These are phyloP conservation scores for Pseudochirops cupreus DNA, from an alignment of 2,797 vertebrate species.

Conservation along the genomic window DNA sequence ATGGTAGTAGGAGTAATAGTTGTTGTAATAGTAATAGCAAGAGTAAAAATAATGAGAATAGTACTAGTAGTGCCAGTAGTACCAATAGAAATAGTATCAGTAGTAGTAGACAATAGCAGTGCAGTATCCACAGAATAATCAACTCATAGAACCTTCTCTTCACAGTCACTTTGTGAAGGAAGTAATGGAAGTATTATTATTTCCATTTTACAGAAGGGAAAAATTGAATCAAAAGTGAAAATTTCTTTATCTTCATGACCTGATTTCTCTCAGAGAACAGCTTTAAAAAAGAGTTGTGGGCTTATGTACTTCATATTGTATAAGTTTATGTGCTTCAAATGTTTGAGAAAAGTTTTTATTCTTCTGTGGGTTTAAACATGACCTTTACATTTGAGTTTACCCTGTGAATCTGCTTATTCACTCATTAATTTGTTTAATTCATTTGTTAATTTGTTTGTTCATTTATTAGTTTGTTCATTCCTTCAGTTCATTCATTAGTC, in stretches of 20 bases:
- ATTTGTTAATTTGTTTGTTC: not conserved
- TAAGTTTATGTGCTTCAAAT: not conserved
- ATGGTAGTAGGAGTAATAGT: not conserved
- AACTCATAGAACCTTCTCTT: not conserved
- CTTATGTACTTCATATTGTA: not conserved
- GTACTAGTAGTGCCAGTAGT: not conserved
- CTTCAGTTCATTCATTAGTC: not conserved
- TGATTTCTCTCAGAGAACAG: not conserved
- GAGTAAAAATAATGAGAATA: not conserved
- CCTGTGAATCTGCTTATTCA: not conserved
- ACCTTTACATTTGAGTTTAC: not conserved
- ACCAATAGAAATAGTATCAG: not conserved
- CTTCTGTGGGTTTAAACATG: not conserved
- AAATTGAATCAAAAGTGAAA: not conserved
- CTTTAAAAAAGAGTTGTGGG: not conserved
- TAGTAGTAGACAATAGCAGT: not conserved
- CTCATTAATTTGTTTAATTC: not conserved
- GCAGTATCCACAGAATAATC: not conserved
- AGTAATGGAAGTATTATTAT: not conserved
- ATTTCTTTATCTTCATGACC: not conserved
- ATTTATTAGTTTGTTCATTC: not conserved
- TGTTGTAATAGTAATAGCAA: not conserved
- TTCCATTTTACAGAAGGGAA: not conserved
- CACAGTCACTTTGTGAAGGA: not conserved
- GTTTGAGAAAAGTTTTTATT: not conserved